These are phyloP conservation scores for Melanotaenia trifasciata DNA, from an alignment of 2,797 vertebrate genomes.

Conservation along the genomic window DNA sequence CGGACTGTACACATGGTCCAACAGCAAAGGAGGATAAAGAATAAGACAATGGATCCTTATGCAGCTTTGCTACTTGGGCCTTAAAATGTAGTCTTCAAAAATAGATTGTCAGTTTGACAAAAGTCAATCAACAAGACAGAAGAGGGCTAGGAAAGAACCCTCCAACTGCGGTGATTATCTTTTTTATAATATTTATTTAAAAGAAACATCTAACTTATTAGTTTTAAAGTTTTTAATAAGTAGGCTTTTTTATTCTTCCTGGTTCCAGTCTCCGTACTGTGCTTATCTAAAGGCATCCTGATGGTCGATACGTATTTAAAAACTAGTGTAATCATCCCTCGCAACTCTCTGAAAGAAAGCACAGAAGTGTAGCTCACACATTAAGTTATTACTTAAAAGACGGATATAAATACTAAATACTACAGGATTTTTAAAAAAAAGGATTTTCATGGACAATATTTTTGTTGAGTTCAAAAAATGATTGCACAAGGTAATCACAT, in stretches of 20 bases:
- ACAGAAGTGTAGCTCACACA: constrained; percentile 7
- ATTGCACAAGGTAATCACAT: constrained; percentile 50
- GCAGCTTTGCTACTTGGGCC: neutral
- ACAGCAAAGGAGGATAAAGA: neutral
- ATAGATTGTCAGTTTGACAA: neutral
- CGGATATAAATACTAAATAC: constrained; percentile 43
- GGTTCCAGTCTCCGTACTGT: constrained; percentile 20
- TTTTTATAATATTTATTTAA: neutral
- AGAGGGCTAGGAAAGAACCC: neutral
- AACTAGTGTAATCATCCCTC: constrained; percentile 1
- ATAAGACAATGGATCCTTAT: neutral
- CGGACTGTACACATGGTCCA: neutral
- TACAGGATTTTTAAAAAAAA: constrained; percentile 39
- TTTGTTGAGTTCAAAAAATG: constrained; percentile 42
- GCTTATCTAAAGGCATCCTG: neutral
- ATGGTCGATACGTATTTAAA: constrained; percentile 1
- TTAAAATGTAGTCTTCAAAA: neutral
- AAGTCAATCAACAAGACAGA: neutral
- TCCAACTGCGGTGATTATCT: neutral
- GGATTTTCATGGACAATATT: constrained; percentile 62
- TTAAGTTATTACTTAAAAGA: constrained; percentile 31
- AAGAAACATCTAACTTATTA: neutral
- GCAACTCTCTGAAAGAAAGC: constrained; percentile 9
- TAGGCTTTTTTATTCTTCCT: neutral
- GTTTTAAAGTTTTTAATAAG: neutral